Percentiles rank a stretch among this genome's conserved stretches.
Evolutionary conservation across 1,140 invertebrate species (phyloP).

Genomic region (Scaptomyza hsui): DNA sequence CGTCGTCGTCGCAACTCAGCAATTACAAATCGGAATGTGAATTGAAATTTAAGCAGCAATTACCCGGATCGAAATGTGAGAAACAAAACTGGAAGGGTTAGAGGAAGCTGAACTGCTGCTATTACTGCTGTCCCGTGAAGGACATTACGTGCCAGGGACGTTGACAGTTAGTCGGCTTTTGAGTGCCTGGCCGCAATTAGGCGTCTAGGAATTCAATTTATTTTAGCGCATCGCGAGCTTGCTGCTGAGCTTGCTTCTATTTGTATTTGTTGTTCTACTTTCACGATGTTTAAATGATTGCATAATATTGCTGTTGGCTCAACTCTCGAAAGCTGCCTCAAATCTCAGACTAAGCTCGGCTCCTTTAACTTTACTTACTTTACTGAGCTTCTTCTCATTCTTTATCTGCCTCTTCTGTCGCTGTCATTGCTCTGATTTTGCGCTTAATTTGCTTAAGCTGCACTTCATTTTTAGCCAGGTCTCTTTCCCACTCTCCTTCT

Average conservation of each 20-base stretch:
- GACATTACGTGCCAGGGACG: slow-evolving; percentile 53
- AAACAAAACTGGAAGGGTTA: slow-evolving; percentile 26
- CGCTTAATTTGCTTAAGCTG: slow-evolving; percentile 79
- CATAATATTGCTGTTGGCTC: slow-evolving; percentile 51
- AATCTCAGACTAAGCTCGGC: slow-evolving; percentile 26
- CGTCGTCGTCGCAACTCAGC: slow-evolving; percentile 23
- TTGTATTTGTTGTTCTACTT: slow-evolving; percentile 37
- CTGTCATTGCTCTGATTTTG: slow-evolving; percentile 65
- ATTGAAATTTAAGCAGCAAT: slow-evolving; percentile 82
- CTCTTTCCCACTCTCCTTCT: too few relatives aligned
- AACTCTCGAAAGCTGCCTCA: slow-evolving; percentile 21
- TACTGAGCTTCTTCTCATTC: not conserved
- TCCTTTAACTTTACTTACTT: slow-evolving; percentile 18
- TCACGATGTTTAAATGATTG: slow-evolving; percentile 76
- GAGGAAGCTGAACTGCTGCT: not conserved
- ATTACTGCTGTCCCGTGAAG: slow-evolving; percentile 29
- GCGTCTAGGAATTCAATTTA: slow-evolving; percentile 74
- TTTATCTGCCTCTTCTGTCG: not conserved
- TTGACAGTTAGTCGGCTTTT: slow-evolving; percentile 54
- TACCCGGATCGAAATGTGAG: slow-evolving; percentile 62
- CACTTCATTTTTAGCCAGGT: slow-evolving; percentile 65
- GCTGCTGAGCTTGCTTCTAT: not conserved
- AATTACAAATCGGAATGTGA: slow-evolving; percentile 52
- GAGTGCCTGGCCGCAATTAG: slow-evolving; percentile 75
- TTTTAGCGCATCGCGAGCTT: slow-evolving; percentile 53